Base-by-base conservation (phyloP, 1,140 invertebrate species). In the Hyposmocoma kahamanoa region DNA sequence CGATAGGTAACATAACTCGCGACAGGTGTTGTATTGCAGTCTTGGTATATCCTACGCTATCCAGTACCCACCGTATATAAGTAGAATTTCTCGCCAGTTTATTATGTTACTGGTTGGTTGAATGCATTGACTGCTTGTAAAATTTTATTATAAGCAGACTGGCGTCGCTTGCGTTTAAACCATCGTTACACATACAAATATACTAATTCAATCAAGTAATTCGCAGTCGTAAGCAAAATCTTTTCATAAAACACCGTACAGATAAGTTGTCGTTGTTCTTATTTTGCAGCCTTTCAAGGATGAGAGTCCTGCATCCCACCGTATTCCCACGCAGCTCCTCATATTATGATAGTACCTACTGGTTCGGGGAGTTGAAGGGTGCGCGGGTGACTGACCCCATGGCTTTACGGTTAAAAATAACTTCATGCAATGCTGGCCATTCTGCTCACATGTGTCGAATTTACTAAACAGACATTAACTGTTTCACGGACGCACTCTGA, bases 401-500 rank as follows among this genome's bases (percentile, higher is more conserved):
- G 70, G 66, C 60, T 78, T 69, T 72, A 71, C 72, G 82, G 79
- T 82, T 85, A 83, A 85, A 85, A 85, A 85, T 85, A 85, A 85
- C 75, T 65, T 65, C 59, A 62, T 71, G 69, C 67, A 68, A 62
- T 67, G 70, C 63, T 77, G 75, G 72, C 62, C 77, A 80, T 83
- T 80, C 78, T 75, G 82, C 64, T 83, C 71, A 67, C 82, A 85
- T 85, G 74, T 82, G 82, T 81, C 82, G 81, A 83, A 81, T 83
- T 79, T 69, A 82, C 73, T 82, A 82, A 84, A 81, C 75, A 84
- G 76, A 65, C 75, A 76, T 78, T 77, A 80, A 79, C 72, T 77
- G 76, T 85, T 85, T 85, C 82, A 85, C 59, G 82, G 82, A 73
- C 82, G 72, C 67, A 67, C 68, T 71, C 59, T 83, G 82, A 82